phyloP scores from a whole-genome alignment of 2,113 vertebrate genomes.

The Panurus biarmicus region DNA sequence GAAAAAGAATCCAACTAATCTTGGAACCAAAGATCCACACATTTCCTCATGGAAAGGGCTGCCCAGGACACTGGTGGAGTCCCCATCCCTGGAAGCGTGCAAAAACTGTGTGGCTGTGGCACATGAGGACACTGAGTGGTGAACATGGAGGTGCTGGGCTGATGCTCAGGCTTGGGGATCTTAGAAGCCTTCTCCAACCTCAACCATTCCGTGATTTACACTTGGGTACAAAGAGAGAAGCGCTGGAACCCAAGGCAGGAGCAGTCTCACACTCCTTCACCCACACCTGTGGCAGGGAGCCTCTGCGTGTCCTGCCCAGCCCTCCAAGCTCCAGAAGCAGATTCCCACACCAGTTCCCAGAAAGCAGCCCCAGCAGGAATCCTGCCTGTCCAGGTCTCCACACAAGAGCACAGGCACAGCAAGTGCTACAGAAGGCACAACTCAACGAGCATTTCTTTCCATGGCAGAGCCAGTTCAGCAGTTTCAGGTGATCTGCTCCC shows the following conservation, averaged over 20 bases:
- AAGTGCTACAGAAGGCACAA: neutral
- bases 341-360: neutral
- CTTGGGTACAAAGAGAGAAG: neutral
- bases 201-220: neutral
- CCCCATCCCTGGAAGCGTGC: neutral
- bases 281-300: neutral
- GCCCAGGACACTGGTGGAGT: neutral
- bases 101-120: neutral
- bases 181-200: neutral
- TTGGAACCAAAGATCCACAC: neutral
- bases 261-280: neutral
- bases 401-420: neutral
- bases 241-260: neutral
- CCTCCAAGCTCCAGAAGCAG: neutral
- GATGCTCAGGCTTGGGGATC: neutral
- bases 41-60: neutral
- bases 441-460: fast-evolving
- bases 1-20: neutral
- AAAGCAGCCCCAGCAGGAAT: neutral
- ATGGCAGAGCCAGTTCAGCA: neutral
- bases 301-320: fast-evolving
- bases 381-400: neutral
- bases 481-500: neutral
- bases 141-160: neutral
- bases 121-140: neutral